phyloP scores from a whole-genome alignment of 2,888 invertebrate species.

The Agonopterix subpropinquella region DNA sequence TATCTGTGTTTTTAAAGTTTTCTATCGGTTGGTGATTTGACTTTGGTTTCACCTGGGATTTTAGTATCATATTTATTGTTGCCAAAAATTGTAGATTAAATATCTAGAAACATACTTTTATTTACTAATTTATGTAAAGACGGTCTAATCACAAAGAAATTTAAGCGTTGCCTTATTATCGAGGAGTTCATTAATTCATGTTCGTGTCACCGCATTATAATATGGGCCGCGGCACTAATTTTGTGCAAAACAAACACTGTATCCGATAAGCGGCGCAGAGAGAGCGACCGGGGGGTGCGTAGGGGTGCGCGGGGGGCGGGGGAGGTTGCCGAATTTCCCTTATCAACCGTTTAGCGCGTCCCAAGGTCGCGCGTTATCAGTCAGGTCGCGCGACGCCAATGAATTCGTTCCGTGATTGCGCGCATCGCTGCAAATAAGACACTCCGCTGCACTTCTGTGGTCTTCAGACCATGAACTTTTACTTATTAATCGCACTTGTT shows the following conservation, averaged over 20 bases:
- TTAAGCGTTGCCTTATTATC: slow-evolving; percentile 22
- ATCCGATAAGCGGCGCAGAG: slow-evolving; percentile 43
- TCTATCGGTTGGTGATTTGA: background rate
- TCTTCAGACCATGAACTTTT: slow-evolving; percentile 9
- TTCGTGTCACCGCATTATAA: slow-evolving; percentile 47
- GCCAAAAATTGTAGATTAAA: no score
- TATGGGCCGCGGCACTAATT: slow-evolving; percentile 53
- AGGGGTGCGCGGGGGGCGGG: slow-evolving; percentile 20
- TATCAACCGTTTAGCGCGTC: slow-evolving; percentile 58
- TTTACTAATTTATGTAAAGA: no score
- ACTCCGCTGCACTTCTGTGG: slow-evolving; percentile 7
- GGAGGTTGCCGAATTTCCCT: slow-evolving; percentile 58
- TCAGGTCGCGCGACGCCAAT: slow-evolving; percentile 39
- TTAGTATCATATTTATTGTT: background rate
- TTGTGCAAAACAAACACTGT: slow-evolving; percentile 61
- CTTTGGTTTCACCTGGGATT: slow-evolving; percentile 4
- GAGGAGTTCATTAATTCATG: slow-evolving; percentile 45
- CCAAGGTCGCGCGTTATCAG: slow-evolving; percentile 67
- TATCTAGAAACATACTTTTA: background rate
- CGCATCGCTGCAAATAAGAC: slow-evolving; percentile 45
- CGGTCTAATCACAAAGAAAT: background rate
- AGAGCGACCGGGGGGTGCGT: slow-evolving; percentile 25
- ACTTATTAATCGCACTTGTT: slow-evolving; percentile 5
- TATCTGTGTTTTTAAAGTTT: background rate
- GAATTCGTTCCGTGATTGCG: slow-evolving; percentile 58